A percentile compares a stretch with the other conserved stretches of the same genome.
Conservation (phyloP, 2,797 vertebrate species). For the Hippocampus kuda region DNA sequence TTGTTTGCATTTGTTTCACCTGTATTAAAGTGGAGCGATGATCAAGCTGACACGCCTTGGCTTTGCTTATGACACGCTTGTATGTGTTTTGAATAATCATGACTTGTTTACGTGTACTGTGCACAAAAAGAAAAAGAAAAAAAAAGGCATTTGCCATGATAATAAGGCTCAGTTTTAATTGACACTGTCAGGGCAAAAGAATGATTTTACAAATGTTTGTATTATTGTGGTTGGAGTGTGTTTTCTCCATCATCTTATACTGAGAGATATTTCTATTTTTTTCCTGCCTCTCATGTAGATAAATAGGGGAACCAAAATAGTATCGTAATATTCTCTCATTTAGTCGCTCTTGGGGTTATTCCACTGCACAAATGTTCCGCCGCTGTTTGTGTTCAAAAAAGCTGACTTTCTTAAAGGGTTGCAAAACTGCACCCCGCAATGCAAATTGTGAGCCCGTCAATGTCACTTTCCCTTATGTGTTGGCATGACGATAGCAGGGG, state of each 20-base stretch:
- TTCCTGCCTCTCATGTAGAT: neutral
- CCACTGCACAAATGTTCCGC: too few relatives aligned
- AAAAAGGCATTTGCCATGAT: neutral
- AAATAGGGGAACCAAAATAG: neutral
- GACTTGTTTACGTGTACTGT: neutral
- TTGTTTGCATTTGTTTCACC: slow-evolving; percentile 76
- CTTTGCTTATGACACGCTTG: slow-evolving; percentile 46
- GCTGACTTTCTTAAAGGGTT: too few relatives aligned
- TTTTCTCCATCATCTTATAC: neutral
- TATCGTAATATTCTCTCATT: too few relatives aligned
- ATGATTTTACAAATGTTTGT: neutral
- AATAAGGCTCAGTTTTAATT: neutral
- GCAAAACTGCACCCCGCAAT: too few relatives aligned
- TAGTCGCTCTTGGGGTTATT: too few relatives aligned
- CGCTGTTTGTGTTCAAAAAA: too few relatives aligned
- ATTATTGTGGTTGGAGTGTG: neutral
- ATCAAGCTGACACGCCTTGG: slow-evolving; percentile 58
- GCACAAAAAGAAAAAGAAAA: too few relatives aligned
- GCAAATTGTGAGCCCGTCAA: too few relatives aligned
- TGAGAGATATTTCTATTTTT: neutral
- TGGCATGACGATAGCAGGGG: too few relatives aligned
- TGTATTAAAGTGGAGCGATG: slow-evolving; percentile 75
- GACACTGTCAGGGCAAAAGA: neutral
- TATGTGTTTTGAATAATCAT: neutral
- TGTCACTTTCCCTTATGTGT: too few relatives aligned